A percentile compares a stretch with the other conserved stretches of the same genome.
Evolutionary conservation across 2,797 vertebrate species (phyloP).

Genomic region (Lepus townsendii): DNA sequence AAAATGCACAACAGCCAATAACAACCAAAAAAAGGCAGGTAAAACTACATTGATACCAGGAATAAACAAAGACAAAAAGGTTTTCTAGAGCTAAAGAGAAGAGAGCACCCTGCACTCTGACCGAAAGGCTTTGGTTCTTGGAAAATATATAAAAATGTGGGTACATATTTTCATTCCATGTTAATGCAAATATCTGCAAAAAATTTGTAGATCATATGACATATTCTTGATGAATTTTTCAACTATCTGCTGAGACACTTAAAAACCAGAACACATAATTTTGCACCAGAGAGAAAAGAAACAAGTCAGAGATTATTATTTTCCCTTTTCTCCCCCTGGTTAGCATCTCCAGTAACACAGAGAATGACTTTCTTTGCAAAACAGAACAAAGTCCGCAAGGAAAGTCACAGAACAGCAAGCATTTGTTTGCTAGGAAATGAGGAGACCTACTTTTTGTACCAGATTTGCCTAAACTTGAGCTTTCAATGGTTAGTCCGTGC

Average conservation of each 20-base stretch:
- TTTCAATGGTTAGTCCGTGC: neutral
- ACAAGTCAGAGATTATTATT: neutral
- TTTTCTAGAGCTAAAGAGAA: neutral
- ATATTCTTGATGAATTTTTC: slow-evolving; percentile 19
- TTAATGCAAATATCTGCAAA: slow-evolving; percentile 37
- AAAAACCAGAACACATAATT: slow-evolving; percentile 9
- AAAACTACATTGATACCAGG: neutral
- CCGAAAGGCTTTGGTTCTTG: neutral
- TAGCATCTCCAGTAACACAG: slow-evolving; percentile 49
- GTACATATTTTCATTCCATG: neutral
- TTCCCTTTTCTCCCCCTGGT: neutral
- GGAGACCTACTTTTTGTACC: neutral
- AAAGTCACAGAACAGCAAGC: neutral
- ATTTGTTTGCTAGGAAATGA: neutral
- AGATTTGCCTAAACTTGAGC: neutral
- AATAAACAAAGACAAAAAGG: neutral
- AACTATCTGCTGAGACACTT: neutral
- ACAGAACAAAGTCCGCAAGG: neutral
- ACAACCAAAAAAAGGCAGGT: neutral
- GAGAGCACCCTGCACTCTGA: neutral
- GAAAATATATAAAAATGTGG: neutral
- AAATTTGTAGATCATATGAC: slow-evolving; percentile 30
- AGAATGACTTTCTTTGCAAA: slow-evolving; percentile 16
- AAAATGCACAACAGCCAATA: neutral
- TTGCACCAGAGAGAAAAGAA: slow-evolving; percentile 24